Evolutionary conservation across 2,888 invertebrate genomes (phyloP).

Genomic region (Elegia similella): DNA sequence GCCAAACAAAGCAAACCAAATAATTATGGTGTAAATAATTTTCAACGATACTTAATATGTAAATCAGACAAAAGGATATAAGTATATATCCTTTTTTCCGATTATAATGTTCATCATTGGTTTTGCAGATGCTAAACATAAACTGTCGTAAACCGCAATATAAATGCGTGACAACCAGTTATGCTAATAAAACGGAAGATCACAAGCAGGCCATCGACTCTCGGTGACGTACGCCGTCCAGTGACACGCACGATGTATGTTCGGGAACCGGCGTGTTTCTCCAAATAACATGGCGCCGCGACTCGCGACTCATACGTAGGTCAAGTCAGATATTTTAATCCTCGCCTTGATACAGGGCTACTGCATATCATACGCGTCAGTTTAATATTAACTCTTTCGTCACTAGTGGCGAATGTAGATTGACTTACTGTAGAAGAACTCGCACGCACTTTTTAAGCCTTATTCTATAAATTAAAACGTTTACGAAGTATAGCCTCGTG

Average conservation of each 20-base stretch:
- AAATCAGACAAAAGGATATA: too few relatives aligned
- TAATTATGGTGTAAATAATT: too few relatives aligned
- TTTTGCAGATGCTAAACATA: too few relatives aligned
- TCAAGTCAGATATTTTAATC: conserved; percentile 75
- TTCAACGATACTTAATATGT: too few relatives aligned
- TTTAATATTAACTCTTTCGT: conserved; percentile 76
- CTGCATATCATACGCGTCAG: conserved; percentile 66
- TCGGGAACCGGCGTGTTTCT: conserved; percentile 43
- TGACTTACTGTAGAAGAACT: neutral
- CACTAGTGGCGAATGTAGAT: conserved; percentile 50
- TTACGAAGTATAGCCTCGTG: too few relatives aligned
- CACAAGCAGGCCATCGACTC: conserved; percentile 47
- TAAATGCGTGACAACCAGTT: too few relatives aligned
- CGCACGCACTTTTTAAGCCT: too few relatives aligned
- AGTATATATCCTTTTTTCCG: too few relatives aligned
- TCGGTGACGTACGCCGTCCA: conserved; percentile 22
- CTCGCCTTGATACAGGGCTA: conserved; percentile 79
- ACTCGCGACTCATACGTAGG: conserved; percentile 61
- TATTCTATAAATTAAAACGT: too few relatives aligned
- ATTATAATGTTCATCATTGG: too few relatives aligned
- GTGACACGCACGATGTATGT: conserved; percentile 32
- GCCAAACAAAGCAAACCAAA: too few relatives aligned
- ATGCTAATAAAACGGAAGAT: conserved; percentile 10
- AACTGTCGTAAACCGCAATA: too few relatives aligned
- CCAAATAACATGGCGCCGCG: conserved; percentile 54